Base-by-base conservation (phyloP, 2,888 invertebrate genomes). In the Tenthredo distinguenda region DNA sequence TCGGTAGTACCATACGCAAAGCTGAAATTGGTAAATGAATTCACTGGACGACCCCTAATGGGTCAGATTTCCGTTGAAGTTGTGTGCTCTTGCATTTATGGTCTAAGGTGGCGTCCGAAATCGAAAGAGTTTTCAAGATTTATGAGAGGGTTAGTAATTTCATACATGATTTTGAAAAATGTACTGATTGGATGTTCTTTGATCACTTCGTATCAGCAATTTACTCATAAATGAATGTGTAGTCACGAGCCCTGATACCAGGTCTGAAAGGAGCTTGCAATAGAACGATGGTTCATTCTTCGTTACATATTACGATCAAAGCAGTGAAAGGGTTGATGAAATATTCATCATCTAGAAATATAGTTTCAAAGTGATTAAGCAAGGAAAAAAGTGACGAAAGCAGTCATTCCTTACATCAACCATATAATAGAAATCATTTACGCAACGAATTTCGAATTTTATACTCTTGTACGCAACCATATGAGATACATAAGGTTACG, bases 31-130 rank as follows among this genome's bases (percentile, higher is more conserved):
- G 88, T 96, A 0, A 90, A 93, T 0, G 91, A 92, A 3, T 90
- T 94, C 2, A 91, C 87, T 7, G 93, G 93, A 5, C 90, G 94
- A 87, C 26, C 26, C 21, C 84, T 90, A 0, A 81, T 91, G 0
- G 96, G 96, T 87, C 87, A 93, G 6, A 47, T 94, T 0, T 92
- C 93, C 0, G 92, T 94, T n/a, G 89, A 90, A 9, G 86, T 95
- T 0, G 95, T 95, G 88, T 96, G 96, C 87, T 94, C 95, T 0
- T 96, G 96, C 87, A 87, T 96, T 50, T 93, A 95, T 88, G 95
- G 95, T 0, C 85, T 90, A 3, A 90, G 91, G 65, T 92, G 90
- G 85, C 89, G 90, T 84, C 86, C 90, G 26, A 89, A 90, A 31
- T 89, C 92, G 84, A 86, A 92, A 5, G 91, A 92, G 85, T 94